Evolutionary conservation across 1,140 invertebrate species (phyloP), one percentile per base, ranked within the genome.

Genomic region (Lepidurus apus): DNA sequence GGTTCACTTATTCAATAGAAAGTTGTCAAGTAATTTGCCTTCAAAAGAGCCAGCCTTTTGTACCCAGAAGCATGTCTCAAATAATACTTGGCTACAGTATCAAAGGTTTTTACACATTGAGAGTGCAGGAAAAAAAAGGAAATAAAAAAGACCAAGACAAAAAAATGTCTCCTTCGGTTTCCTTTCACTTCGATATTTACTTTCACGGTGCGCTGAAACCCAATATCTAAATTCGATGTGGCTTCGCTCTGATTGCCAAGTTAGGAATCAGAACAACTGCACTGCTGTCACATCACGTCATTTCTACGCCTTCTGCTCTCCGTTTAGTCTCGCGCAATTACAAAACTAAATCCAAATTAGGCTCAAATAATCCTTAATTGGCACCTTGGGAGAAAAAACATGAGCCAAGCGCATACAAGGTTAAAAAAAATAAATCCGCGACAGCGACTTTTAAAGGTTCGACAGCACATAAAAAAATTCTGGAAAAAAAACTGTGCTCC

Each of bases 1-100:
- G 17, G 75, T 77, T 45, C 43, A 77, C 10, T 77, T 7, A 75
- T 42, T 42, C 53, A 65, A 9, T 65, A n/a, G 13, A 65, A 65
- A 65, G 53, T 17, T 65, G 53, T 65, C 8, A 13, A 13, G 21
- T 65, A 65, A 65, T 65, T 65, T 65, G 53, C 17, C 17, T 21
- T 13, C 21, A n/a, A 65, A 13, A 65, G 17, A 21, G 53, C 21
- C 13, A 65, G 17, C 17, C 7, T 34, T 34, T 65, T 21, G 53
- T 13, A 65, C 53, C 21, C 13, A 13, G n/a, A 65, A 65, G 53
- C 53, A 65, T 65, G 53, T 65, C 53, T 9, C 17, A 65, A 13
- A 21, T 4, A n/a, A n/a, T 13, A 65, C n/a, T 1, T 65, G 53
- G 53, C 53, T 65, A 21, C 53, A n/a, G 17, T 13, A 65, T 21